Base-by-base conservation (phyloP, 2,797 vertebrate species). In the Gallinago stenura region DNA sequence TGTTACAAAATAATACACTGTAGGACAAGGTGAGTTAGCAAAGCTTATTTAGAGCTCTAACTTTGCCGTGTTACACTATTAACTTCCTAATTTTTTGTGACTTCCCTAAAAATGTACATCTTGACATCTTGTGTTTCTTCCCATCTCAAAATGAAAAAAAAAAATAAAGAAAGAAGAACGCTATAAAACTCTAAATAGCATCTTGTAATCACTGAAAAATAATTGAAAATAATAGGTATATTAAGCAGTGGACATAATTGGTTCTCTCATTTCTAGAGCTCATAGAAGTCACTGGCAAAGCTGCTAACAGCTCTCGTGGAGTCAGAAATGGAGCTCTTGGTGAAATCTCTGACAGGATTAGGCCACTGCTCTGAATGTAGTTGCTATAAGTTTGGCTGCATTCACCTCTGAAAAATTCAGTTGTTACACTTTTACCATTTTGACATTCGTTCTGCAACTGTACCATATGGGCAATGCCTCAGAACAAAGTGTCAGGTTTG, bases 1-100 rank as follows among this genome's bases (percentile, higher is more conserved):
- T 41, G 71, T 73, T 92, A 83, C 75, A 72, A 87, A 96, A 95
- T 82, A 96, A 93, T 58, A 72, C 72, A 85, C 65, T 76, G 75
- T 35, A 93, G 83, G 81, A 95, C 85, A 83, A 91, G 57, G 88
- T 92, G 72, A 94, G 75, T 69, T 94, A 80, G 78, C 50, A 83
- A 89, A 93, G 80, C 77, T 90, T 93, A 69, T 85, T 87, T 90
- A 93, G 73, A 81, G 48, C 65, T 64, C 68, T 75, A 50, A 60
- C 73, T 95, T 90, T 75, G 57, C n/a, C 0, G 0, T 39, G 41
- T 78, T 57, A 75, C 86, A 65, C 26, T 64, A 73, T 41, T 46
- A 69, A 60, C 70, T 65, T 83, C 60, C 35, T 76, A 60, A 73
- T 60, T 89, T 91, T 80, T 80, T 80, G 9, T 24, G 65, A 51